Evolutionary conservation across 2,113 vertebrate species (phyloP).

Genomic region (Lasiurus borealis): DNA sequence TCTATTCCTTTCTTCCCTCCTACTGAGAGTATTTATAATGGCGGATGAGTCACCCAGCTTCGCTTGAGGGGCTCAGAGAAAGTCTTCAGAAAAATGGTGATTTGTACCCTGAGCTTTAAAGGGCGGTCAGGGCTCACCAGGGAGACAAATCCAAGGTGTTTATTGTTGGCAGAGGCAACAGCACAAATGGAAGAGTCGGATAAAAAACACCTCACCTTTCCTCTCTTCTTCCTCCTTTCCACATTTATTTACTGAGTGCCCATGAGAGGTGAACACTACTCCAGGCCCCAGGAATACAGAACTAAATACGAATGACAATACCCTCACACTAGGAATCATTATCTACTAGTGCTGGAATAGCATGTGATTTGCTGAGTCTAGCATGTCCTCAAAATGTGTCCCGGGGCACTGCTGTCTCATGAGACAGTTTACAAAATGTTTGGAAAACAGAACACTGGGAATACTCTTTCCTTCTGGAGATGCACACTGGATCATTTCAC

Average conservation of each 20-base stretch:
- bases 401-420: not conserved
- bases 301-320: not conserved
- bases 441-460: not conserved
- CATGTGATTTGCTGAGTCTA: not conserved
- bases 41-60: not conserved
- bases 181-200: not conserved
- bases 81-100: not conserved
- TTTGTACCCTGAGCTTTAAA: slow-evolving; percentile 1
- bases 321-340: not conserved
- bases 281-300: not conserved
- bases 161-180: not conserved
- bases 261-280: not conserved
- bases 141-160: not conserved
- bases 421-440: not conserved
- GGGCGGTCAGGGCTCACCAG: not conserved
- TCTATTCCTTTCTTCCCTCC: not conserved
- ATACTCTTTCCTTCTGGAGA: not conserved
- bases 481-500: slow-evolving; percentile 27
- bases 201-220: not conserved
- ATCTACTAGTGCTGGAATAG: not conserved
- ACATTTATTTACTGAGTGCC: not conserved
- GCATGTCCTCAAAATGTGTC: not conserved
- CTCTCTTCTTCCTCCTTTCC: not conserved
- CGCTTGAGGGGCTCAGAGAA: not conserved
- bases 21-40: not conserved